Conservation (phyloP, 2,888 invertebrate genomes). For the Entomobrya proxima region DNA sequence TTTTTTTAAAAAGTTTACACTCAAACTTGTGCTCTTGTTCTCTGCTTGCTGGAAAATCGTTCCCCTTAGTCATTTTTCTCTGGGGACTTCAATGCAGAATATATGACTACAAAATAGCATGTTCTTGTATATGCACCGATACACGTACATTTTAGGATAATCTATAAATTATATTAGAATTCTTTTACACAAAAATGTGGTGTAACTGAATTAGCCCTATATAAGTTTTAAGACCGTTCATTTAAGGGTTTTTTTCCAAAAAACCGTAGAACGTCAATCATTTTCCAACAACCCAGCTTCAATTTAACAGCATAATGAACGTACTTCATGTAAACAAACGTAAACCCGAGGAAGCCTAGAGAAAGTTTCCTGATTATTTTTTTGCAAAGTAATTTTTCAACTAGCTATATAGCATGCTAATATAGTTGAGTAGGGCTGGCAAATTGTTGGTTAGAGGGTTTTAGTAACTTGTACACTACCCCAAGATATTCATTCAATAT, state of each 20-base stretch:
- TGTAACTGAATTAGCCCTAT: background rate
- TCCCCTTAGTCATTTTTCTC: background rate
- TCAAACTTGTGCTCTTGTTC: conserved; percentile 15
- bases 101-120: too few relatives aligned
- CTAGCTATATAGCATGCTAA: background rate
- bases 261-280: background rate
- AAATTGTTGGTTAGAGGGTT: background rate
- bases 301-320: background rate
- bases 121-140: too few relatives aligned
- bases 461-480: background rate
- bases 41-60: conserved; percentile 1
- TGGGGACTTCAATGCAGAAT: background rate
- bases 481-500: background rate
- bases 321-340: background rate
- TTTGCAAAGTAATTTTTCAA: background rate
- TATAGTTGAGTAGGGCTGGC: background rate
- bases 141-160: background rate
- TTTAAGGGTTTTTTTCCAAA: background rate
- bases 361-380: background rate
- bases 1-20: conserved; percentile 46
- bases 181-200: background rate
- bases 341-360: background rate
- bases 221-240: background rate
- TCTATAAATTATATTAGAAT: background rate
- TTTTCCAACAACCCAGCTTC: background rate